Evolutionary conservation across 2,888 invertebrate genomes (phyloP).

Genomic region (Brenthis ino): DNA sequence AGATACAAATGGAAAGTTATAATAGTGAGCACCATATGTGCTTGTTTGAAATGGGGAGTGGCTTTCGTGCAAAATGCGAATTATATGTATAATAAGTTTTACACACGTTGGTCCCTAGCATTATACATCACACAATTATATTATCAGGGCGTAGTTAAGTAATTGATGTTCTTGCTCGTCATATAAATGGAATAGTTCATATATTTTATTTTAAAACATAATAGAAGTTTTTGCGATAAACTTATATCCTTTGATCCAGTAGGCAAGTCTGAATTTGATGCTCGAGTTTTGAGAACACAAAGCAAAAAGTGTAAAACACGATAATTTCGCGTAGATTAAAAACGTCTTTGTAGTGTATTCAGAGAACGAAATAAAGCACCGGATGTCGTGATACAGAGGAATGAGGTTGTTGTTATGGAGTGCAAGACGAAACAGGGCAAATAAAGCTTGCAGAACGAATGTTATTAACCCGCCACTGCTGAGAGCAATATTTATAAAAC

Average conservation of each 20-base stretch:
- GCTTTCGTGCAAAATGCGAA: constrained; percentile 54
- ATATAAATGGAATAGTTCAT: neutral
- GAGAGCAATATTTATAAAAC: constrained; percentile 26
- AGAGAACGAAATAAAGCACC: constrained; percentile 58
- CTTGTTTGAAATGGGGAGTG: constrained; percentile 57
- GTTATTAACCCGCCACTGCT: constrained; percentile 47
- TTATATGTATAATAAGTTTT: constrained; percentile 57
- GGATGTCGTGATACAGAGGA: constrained; percentile 68
- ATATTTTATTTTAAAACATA: neutral
- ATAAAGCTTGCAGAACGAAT: constrained; percentile 66
- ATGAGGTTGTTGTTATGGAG: constrained; percentile 57
- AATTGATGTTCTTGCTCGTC: constrained; percentile 33
- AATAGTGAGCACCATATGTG: constrained; percentile 54
- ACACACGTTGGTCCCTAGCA: neutral
- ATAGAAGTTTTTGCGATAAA: neutral
- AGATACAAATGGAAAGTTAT: constrained; percentile 27
- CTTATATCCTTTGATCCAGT: constrained; percentile 1
- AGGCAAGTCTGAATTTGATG: constrained; percentile 14
- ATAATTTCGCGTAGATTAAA: constrained; percentile 32
- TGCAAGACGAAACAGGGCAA: constrained; percentile 51
- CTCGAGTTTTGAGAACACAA: constrained; percentile 2
- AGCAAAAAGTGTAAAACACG: constrained; percentile 26
- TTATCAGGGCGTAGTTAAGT: constrained; percentile 30
- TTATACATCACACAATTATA: neutral
- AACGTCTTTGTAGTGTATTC: constrained; percentile 37